Base-by-base conservation (phyloP, 2,797 vertebrate species). In the Rhodeus uyekii region DNA sequence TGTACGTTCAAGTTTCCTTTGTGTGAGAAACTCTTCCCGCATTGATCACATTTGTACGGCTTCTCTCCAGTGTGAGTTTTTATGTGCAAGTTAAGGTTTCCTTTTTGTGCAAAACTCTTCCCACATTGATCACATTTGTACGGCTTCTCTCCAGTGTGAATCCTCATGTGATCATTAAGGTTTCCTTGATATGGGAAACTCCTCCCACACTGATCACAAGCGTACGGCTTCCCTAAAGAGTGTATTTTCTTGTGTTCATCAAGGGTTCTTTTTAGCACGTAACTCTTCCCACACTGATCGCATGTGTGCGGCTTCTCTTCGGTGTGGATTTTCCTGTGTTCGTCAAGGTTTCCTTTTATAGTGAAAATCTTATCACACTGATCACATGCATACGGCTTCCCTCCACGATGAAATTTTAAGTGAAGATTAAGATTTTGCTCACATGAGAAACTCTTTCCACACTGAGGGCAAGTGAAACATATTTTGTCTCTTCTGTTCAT, bases 41-140 rank as follows among this genome's bases (percentile, higher is more conserved):
- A 68, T 5, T 68, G 65, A 27, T 68, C 65, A 68, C 65, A 68
- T n/a, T 13, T 24, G 39, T 68, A 27, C n/a, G 38, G 65, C 38
- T 68, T 68, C 12, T 68, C 65, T 44, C 65, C 65, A 44, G 22
- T 44, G 65, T 68, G 65, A n/a, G n/a, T 42, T 24, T 24, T 68
- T n/a, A n/a, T 27, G 65, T 68, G 65, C 0, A 42, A 39, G 6
- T 68, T 68, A 14, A 68, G 38, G 12, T 42, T 39, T 42, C 13
- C 65, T 39, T 68, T 68, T 24, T 42, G n/a, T 27, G 65, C 38
- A 8, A 68, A 67, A 39, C 64, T 14, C 64, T 38, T 67, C 19
- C 63, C 64, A 1, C 64, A 67, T 16, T 63, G 60, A 63, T 32
- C 60, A 19, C 60, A 63, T 34, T 7, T 8, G 1, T 29, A 63